Evolutionary conservation across 2,113 vertebrate species (phyloP).

Genomic region (Anolis sagrei): DNA sequence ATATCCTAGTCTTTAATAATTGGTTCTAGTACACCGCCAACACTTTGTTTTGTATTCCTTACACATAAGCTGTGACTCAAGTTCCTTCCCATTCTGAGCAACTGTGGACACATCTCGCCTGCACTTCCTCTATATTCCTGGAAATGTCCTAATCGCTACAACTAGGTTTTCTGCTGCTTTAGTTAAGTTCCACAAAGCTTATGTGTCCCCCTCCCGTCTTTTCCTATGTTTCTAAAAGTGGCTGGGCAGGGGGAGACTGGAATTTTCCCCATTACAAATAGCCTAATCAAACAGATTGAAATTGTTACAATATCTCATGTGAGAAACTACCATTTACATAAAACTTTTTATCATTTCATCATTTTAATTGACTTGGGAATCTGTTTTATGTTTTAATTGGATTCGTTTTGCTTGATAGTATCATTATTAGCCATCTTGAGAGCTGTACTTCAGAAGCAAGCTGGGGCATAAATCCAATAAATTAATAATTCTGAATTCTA

Average conservation of each 20-base stretch:
- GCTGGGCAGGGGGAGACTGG: not conserved
- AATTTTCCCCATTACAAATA: no score
- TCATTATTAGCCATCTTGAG: no score
- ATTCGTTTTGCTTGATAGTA: no score
- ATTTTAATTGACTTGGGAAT: no score
- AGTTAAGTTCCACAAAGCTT: not conserved
- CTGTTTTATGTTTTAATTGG: no score
- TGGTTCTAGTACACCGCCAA: no score
- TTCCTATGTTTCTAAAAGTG: not conserved
- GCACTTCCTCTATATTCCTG: not conserved
- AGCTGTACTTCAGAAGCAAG: no score
- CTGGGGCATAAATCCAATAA: no score
- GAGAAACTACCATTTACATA: not conserved
- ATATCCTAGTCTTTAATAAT: no score
- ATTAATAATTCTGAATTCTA: not conserved
- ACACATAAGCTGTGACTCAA: no score
- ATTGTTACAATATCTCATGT: not conserved
- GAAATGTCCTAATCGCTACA: conserved; percentile 5
- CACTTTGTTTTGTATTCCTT: no score
- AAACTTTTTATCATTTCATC: not conserved
- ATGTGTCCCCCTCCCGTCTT: not conserved
- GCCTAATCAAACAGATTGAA: no score
- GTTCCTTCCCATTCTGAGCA: not conserved
- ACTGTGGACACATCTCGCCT: not conserved
- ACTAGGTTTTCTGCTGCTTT: not conserved